Base-by-base conservation (phyloP, 2,888 invertebrate genomes). In the Rhamnusium bicolor region DNA sequence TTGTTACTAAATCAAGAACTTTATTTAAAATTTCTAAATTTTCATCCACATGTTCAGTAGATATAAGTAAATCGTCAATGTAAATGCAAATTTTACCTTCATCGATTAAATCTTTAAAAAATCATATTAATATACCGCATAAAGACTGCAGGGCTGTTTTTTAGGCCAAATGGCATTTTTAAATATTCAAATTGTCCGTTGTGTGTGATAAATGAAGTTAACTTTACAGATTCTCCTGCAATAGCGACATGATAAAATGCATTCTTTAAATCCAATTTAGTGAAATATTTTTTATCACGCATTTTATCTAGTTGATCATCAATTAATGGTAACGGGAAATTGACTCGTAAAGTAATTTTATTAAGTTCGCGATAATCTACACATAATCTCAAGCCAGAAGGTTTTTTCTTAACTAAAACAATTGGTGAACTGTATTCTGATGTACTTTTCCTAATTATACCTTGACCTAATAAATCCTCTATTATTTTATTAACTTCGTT, bases 301-400 rank as follows among this genome's bases (percentile, higher is more conserved):
- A 53, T 18, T 21, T 21, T 8, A 29, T 66, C 66, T 6, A 66
- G 53, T n/a, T 66, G 66, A 54, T 66, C 51, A 16, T 65, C 51
- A 1, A 65, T 65, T 65, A 65, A 49, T 1, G 65, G 51, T 14
- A 65, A 14, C 1, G 65, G 19, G 8, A 65, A 65, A 21, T 65
- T 65, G 21, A 51, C 65, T 0, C 10, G 47, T 19, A 81, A 65
- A 6, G 79, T 82, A 8, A 79, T 71, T 63, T 78, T 79, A 65
- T 84, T 84, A 19, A 85, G 56, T 18, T 73, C 71, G 1, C 84
- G 58, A 63, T 79, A 84, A 72, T 85, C 83, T 0, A 84, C 74
- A 71, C 6, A 24, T 6, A 6, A 8, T 83, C 61, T 14, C 32
- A 6, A 7, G 32, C 60, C 8, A 18, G 16, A 8, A 40, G 60